Evolutionary conservation across 2,797 vertebrate species (phyloP).

Genomic region (Catamblyrhynchus diadema): DNA sequence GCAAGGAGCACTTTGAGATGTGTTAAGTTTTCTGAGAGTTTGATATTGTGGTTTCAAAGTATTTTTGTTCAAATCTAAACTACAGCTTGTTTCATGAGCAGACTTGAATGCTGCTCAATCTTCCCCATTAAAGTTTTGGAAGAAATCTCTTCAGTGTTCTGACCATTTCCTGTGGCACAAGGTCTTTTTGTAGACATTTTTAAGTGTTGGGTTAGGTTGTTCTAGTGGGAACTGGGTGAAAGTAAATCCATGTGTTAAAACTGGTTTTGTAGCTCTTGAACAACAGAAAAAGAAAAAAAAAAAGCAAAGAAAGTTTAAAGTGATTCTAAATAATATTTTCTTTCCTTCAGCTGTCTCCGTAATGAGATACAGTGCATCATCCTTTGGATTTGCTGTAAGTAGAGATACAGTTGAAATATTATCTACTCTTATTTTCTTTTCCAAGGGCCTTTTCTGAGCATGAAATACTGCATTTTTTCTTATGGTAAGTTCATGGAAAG

Average conservation of each 20-base stretch:
- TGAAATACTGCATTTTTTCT: background rate
- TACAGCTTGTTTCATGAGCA: background rate
- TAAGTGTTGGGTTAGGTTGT: rapidly evolving
- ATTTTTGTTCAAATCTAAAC: background rate
- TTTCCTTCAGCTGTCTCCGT: slow-evolving; percentile 91
- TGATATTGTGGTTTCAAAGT: background rate
- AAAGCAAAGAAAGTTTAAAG: background rate
- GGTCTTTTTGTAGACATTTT: background rate
- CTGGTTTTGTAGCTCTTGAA: background rate
- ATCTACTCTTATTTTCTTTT: background rate
- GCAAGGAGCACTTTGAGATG: background rate
- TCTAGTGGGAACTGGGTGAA: background rate
- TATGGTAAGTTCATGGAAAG: background rate
- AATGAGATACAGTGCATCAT: slow-evolving; percentile 97
- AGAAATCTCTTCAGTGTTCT: background rate
- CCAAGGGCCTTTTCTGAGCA: background rate
- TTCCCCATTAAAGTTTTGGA: background rate
- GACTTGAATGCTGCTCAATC: background rate
- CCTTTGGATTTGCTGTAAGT: slow-evolving; percentile 99
- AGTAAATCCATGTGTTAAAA: background rate
- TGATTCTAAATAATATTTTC: slow-evolving; percentile 70
- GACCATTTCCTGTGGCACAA: background rate
- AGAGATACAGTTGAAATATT: background rate
- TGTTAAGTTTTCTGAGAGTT: background rate
- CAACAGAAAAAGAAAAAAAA: slow-evolving; percentile 11